Evolutionary conservation across 2,888 invertebrate species (phyloP), one percentile per base, ranked within the genome.

Genomic region (Cheilosia vernalis): DNA sequence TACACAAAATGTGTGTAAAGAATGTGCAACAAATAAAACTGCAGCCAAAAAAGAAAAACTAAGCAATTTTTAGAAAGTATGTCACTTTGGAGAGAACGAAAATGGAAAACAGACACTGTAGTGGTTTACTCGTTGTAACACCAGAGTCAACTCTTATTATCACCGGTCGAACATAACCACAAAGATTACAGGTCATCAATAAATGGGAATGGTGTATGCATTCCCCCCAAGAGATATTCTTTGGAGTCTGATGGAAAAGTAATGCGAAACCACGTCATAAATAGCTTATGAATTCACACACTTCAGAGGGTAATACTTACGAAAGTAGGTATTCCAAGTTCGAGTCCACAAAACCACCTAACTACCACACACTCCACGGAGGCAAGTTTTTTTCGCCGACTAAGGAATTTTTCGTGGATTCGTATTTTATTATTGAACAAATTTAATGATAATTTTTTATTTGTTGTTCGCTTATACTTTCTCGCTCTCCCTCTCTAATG

Each of bases 51-150:
- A 85, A 85, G 61, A 47, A 85, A 81, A 81, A 85, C 67, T 72
- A 81, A 81, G 81, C 81, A 81, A 60, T 77, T 85, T 81, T 77
- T 81, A 77, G 85, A 85, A 85, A 85, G 85, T 85, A 85, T 85
- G 85, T 81, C 85, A 85, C 44, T 64, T 64, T 47, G 37, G 13
- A 55, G 10, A 53, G 37, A 37, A 37, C 37, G 13, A 55, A 53
- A 55, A 56, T 33, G 56, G 64, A 66, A 82, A 77, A 42, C 37
- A 53, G 30, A 21, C 33, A 61, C 24, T 27, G 4, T 17, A 56
- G 42, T 33, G 49, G 37, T 51, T 73, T 30, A 33, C 44, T 56
- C 67, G 67, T 47, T 47, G n/a, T n/a, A 47, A n/a, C 5, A 17
- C 24, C 13, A 15, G 21, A 83, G 42, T 37, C 53, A 72, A 66